Evolutionary conservation across 2,113 vertebrate genomes (phyloP).

Genomic region (Rynchops niger): DNA sequence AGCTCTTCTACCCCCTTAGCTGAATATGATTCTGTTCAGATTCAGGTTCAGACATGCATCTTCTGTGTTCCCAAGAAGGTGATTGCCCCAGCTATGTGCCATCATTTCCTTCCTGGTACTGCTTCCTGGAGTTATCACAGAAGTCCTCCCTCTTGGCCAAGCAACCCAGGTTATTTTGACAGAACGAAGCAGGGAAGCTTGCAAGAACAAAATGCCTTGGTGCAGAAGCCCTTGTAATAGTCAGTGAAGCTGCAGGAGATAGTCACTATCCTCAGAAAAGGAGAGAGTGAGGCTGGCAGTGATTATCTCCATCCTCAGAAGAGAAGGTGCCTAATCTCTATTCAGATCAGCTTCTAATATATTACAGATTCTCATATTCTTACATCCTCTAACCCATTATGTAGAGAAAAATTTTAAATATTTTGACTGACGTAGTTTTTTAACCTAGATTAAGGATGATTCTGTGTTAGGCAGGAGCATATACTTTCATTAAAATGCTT

Average conservation of each 20-base stretch:
- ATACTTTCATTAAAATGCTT: background rate
- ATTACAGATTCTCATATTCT: background rate
- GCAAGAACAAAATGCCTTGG: background rate
- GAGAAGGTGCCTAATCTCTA: background rate
- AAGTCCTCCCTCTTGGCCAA: background rate
- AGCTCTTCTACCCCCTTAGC: background rate
- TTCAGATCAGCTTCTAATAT: background rate
- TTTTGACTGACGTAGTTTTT: background rate
- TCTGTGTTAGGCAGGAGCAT: background rate
- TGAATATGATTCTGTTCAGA: background rate
- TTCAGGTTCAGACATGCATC: background rate
- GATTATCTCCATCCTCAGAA: background rate
- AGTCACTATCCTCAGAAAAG: background rate
- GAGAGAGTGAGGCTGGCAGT: background rate
- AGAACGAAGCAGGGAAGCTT: background rate
- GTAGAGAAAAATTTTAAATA: background rate
- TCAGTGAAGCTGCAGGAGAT: background rate
- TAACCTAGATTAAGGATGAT: background rate
- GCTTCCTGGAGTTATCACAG: background rate
- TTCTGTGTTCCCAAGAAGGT: background rate
- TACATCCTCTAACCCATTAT: background rate
- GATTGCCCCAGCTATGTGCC: background rate
- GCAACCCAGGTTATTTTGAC: background rate
- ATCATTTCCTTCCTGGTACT: background rate
- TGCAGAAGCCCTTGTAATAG: background rate